A percentile compares a stretch with the other conserved stretches of the same genome.
Conservation (phyloP, 2,888 invertebrate species). For the Drosophila koepferae region DNA sequence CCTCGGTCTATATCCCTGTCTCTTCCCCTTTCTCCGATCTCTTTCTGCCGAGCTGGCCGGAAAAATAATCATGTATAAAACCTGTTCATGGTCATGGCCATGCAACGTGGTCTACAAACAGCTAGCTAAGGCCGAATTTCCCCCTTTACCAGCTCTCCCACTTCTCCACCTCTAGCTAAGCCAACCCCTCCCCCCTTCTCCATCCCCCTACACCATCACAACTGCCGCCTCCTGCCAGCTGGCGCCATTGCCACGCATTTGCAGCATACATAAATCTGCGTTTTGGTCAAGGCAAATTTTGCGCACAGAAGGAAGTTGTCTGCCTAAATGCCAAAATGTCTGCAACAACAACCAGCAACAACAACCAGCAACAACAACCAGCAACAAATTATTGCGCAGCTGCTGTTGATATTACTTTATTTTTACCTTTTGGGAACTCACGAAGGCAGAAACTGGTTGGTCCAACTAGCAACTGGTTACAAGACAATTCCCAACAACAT, state of each 20-base stretch:
- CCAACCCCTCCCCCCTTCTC: neutral
- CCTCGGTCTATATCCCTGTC: neutral
- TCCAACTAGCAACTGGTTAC: constrained; percentile 48
- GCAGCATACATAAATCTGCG: constrained; percentile 22
- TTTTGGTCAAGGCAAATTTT: constrained; percentile 33
- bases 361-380: constrained; percentile 5
- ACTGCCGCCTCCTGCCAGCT: neutral
- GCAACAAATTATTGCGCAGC: constrained; percentile 35
- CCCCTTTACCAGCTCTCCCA: neutral
- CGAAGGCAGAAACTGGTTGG: constrained; percentile 40
- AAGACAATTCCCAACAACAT: constrained; percentile 19
- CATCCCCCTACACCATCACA: neutral
- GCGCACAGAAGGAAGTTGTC: constrained; percentile 43
- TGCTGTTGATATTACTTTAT: constrained; percentile 13
- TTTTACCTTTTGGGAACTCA: constrained; percentile 13
- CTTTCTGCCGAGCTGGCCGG: neutral
- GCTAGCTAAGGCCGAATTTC: constrained; percentile 4
- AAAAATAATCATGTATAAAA: neutral
- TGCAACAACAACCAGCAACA: constrained; percentile 33
- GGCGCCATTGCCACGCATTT: neutral
- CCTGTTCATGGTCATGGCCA: constrained; percentile 50
- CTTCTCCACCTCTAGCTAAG: neutral
- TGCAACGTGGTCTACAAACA: neutral
- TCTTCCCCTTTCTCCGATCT: neutral
- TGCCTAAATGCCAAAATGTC: constrained; percentile 43